These are phyloP conservation scores for Agonopterix heracliana DNA, from an alignment of 2,888 invertebrate genomes.

Conservation along the genomic window DNA sequence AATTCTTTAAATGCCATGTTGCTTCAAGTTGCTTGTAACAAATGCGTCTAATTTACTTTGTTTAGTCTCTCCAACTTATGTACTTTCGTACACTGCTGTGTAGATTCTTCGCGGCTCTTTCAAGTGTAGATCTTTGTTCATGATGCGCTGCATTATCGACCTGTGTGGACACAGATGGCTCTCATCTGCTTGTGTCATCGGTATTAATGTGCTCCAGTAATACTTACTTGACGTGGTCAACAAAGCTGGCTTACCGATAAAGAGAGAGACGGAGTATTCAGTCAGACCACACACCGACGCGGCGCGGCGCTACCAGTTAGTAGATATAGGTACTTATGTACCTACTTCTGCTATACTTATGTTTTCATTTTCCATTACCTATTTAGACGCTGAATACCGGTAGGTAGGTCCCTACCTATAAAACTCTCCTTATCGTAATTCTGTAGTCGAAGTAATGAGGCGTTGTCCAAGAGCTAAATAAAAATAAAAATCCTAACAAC, in stretches of 20 bases:
- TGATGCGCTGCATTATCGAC: constrained; percentile 51
- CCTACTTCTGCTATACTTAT: constrained; percentile 8
- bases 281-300: constrained; percentile 62
- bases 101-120: constrained; percentile 37
- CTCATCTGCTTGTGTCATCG: constrained; percentile 70
- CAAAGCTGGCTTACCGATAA: constrained; percentile 62
- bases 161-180: constrained; percentile 70
- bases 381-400: no score
- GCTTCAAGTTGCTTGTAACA: background rate
- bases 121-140: constrained; percentile 66
- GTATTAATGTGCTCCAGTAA: constrained; percentile 70
- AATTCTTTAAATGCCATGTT: constrained; percentile 1
- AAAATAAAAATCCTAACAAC: no score
- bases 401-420: no score
- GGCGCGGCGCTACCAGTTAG: constrained; percentile 17
- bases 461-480: no score
- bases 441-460: no score
- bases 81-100: constrained; percentile 1
- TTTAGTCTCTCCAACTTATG: constrained; percentile 10
- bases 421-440: no score
- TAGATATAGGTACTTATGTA: constrained; percentile 12
- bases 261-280: constrained; percentile 50
- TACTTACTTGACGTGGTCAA: constrained; percentile 61
- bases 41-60: constrained; percentile 2
- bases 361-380: background rate